Conservation (phyloP, 2,797 vertebrate species). For the Spea hammondii region DNA sequence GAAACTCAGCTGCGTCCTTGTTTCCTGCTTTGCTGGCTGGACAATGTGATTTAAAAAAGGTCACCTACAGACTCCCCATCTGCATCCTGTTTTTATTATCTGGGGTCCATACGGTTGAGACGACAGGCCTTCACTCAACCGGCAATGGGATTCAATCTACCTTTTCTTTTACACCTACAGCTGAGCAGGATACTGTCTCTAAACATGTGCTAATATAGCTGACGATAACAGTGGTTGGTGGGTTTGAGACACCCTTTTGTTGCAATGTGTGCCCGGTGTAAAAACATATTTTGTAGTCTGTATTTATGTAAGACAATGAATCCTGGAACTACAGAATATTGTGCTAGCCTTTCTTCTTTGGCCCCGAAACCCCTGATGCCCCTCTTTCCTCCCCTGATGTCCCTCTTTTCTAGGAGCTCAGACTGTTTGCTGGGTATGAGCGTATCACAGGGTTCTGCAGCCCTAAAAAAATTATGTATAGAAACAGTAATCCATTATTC, state of each 20-base stretch:
- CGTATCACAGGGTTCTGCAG: too few relatives aligned
- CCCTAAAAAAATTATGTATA: too few relatives aligned
- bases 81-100: slow-evolving; percentile 45
- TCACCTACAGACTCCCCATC: slow-evolving; percentile 10
- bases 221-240: background rate
- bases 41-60: slow-evolving; percentile 9
- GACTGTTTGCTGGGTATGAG: too few relatives aligned
- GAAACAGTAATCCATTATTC: too few relatives aligned
- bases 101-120: background rate
- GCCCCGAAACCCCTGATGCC: too few relatives aligned
- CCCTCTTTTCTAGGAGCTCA: too few relatives aligned
- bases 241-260: background rate
- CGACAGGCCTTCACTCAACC: background rate
- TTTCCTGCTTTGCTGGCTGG: slow-evolving; percentile 18
- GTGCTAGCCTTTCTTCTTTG: too few relatives aligned
- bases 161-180: background rate
- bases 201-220: background rate
- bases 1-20: background rate
- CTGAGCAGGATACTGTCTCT: background rate
- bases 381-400: too few relatives aligned
- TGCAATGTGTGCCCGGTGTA: background rate
- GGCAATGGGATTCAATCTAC: background rate
- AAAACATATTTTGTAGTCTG: background rate
- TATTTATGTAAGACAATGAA: background rate
- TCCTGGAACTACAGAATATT: too few relatives aligned